Conservation (phyloP, 2,888 invertebrate genomes). For the Trissoscelio sp. region DNA sequence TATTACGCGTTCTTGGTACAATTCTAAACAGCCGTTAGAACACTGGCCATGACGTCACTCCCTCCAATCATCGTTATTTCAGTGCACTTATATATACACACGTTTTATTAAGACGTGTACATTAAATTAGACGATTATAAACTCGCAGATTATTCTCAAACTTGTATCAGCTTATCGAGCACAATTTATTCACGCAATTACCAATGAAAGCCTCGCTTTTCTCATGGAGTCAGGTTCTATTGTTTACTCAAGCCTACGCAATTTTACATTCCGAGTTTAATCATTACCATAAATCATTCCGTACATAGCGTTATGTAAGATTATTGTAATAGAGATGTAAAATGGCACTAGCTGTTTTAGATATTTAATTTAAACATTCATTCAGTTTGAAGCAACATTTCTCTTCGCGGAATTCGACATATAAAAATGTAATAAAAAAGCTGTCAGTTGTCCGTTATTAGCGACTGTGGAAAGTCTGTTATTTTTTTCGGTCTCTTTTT, state of each 20-base stretch:
- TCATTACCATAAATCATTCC: background rate
- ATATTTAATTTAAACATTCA: no score
- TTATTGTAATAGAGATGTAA: background rate
- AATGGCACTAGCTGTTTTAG: no score
- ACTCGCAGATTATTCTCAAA: conserved; percentile 20
- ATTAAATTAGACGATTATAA: conserved; percentile 7
- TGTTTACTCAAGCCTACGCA: background rate
- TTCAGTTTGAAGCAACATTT: background rate
- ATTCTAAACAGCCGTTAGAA: conserved; percentile 44
- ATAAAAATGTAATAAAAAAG: background rate
- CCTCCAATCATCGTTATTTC: conserved; percentile 45
- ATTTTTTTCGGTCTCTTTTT: conserved; percentile 8
- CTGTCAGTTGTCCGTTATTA: conserved; percentile 10
- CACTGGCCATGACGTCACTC: conserved; percentile 32
- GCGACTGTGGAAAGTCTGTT: conserved; percentile 28
- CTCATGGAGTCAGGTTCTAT: background rate
- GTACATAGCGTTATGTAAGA: background rate
- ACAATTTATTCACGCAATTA: conserved; percentile 26
- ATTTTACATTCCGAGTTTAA: background rate
- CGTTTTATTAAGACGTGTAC: background rate
- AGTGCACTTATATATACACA: background rate
- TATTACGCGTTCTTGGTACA: conserved; percentile 26
- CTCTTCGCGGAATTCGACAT: background rate
- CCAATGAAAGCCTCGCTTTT: conserved; percentile 11
- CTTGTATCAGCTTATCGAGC: conserved; percentile 9